These are phyloP conservation scores for Cyclopterus lumpus DNA, from an alignment of 2,797 vertebrate species.

Conservation along the genomic window DNA sequence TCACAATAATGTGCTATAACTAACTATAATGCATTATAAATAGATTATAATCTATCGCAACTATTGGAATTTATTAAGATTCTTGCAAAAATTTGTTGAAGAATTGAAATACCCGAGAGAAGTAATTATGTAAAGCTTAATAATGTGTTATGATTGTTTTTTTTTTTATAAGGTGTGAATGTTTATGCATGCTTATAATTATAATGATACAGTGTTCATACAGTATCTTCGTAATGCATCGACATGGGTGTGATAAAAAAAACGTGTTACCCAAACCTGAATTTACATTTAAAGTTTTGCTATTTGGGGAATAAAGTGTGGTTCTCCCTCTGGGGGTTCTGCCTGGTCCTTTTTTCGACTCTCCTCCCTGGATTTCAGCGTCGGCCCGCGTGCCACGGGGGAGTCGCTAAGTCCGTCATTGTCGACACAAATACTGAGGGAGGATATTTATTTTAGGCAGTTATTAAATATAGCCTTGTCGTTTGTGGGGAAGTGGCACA, in stretches of 20 bases:
- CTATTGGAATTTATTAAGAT: neutral
- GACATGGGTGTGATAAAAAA: neutral
- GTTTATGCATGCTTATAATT: no score
- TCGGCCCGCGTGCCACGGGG: constrained; percentile 16
- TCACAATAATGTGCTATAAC: neutral
- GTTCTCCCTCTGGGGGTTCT: constrained; percentile 20
- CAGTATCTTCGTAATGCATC: neutral
- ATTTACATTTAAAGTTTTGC: constrained; percentile 6
- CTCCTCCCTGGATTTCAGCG: neutral
- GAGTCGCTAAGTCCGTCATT: constrained; percentile 29
- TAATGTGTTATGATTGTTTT: no score
- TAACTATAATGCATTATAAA: neutral
- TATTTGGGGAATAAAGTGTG: neutral
- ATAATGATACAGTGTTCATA: no score
- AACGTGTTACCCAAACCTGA: neutral
- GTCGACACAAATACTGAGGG: constrained; percentile 10
- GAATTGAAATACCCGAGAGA: no score
- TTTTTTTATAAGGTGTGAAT: no score
- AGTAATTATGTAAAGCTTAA: no score
- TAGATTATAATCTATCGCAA: neutral
- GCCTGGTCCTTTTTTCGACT: constrained; percentile 11
- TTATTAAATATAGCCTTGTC: constrained; percentile 21
- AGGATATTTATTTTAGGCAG: constrained; percentile 23
- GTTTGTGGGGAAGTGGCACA: neutral
- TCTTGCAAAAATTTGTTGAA: no score